Conservation (phyloP, 2,113 vertebrate genomes). For the Asarcornis scutulata region DNA sequence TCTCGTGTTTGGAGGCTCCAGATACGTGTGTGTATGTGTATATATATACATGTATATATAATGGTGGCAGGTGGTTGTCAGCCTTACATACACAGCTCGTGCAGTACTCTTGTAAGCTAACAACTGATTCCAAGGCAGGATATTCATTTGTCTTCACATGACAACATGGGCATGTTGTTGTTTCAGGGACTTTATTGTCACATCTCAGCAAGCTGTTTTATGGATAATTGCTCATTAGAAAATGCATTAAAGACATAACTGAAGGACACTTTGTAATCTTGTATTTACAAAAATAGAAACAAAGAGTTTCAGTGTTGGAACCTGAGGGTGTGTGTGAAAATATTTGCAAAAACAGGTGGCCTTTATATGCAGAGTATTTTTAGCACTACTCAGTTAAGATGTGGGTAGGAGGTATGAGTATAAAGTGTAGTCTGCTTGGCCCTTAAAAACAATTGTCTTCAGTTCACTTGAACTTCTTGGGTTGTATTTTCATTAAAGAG, state of each 20-base stretch:
- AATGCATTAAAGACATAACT: background rate
- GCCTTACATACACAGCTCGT: background rate
- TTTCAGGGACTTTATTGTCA: background rate
- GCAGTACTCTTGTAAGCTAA: background rate
- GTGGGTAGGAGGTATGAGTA: background rate
- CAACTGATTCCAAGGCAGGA: background rate
- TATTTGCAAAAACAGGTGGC: background rate
- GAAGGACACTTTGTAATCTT: background rate
- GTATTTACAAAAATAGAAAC: background rate
- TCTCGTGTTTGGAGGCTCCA: background rate
- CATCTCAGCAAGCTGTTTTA: background rate
- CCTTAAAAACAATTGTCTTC: background rate
- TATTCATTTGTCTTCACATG: background rate
- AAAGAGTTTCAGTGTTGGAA: background rate
- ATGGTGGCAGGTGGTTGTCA: background rate
- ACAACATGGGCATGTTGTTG: background rate
- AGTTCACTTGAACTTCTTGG: rapidly evolving
- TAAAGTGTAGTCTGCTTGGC: background rate
- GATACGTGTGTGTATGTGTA: background rate
- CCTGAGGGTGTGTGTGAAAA: background rate
- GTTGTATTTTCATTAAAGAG: background rate
- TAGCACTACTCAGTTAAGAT: background rate
- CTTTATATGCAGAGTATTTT: background rate
- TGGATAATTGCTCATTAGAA: background rate
- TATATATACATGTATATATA: background rate